phyloP scores from a whole-genome alignment of 1,140 invertebrate species.

The Cotesia vestalis region DNA sequence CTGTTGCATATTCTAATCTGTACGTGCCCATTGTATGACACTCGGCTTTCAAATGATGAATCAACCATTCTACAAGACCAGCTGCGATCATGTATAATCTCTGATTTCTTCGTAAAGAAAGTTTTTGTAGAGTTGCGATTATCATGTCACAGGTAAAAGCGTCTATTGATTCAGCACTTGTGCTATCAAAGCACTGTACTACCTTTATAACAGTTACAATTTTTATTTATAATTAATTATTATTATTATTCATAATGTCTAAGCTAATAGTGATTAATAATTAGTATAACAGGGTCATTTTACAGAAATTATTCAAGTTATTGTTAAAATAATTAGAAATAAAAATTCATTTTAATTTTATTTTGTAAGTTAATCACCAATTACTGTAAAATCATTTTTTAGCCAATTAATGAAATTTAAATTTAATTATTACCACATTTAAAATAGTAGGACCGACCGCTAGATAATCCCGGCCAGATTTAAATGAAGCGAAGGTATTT shows the following conservation, averaged over 20 bases:
- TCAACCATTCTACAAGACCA: slow-evolving; percentile 72
- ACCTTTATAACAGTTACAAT: slow-evolving; percentile 44
- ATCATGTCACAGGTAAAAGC: slow-evolving; percentile 70
- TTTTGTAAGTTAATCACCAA: too few relatives aligned
- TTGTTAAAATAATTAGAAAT: too few relatives aligned
- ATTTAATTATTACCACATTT: slow-evolving; percentile 48
- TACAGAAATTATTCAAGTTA: too few relatives aligned
- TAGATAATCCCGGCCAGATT: slow-evolving; percentile 65
- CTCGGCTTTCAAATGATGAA: slow-evolving; percentile 65
- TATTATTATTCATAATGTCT: slow-evolving; percentile 1
- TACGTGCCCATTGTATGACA: slow-evolving; percentile 64
- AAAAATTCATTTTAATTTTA: too few relatives aligned
- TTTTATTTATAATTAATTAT: slow-evolving; percentile 20
- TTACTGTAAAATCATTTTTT: background rate
- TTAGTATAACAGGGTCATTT: background rate
- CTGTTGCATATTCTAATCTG: slow-evolving; percentile 72
- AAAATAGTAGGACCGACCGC: slow-evolving; percentile 53
- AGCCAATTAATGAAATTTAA: background rate
- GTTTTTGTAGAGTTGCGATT: slow-evolving; percentile 73
- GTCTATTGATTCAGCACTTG: slow-evolving; percentile 45
- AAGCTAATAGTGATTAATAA: background rate
- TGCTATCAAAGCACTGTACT: slow-evolving; percentile 49
- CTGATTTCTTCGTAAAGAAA: slow-evolving; percentile 68
- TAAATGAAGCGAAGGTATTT: slow-evolving; percentile 70
- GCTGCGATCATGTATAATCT: slow-evolving; percentile 72